These are phyloP conservation scores for Drosophila mauritiana DNA, from an alignment of 1,140 invertebrate genomes.

Conservation along the genomic window DNA sequence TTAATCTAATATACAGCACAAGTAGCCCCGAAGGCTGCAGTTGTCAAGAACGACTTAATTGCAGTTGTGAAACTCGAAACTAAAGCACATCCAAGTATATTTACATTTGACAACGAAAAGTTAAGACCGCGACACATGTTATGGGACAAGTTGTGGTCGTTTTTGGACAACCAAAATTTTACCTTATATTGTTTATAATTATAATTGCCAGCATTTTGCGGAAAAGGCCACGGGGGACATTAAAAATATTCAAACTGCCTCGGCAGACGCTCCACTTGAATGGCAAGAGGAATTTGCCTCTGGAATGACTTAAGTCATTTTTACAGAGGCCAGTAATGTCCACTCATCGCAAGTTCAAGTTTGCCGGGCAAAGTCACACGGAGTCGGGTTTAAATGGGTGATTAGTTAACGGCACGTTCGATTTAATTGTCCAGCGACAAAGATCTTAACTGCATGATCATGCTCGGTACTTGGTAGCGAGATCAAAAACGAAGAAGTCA, in stretches of 20 bases:
- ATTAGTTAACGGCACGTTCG: slow-evolving; percentile 66
- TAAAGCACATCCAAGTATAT: slow-evolving; percentile 30
- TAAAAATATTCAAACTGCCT: slow-evolving; percentile 58
- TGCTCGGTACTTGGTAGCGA: slow-evolving; percentile 27
- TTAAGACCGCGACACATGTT: slow-evolving; percentile 33
- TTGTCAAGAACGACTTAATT: slow-evolving; percentile 71
- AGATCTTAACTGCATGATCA: slow-evolving; percentile 45
- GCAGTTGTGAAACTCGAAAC: slow-evolving; percentile 45
- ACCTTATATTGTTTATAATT: slow-evolving; percentile 76
- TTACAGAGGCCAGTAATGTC: slow-evolving; percentile 17
- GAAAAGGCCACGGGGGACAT: slow-evolving; percentile 69
- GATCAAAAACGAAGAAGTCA: neutral
- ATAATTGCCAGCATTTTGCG: slow-evolving; percentile 66
- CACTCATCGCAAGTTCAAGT: slow-evolving; percentile 66
- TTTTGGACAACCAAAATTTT: slow-evolving; percentile 60
- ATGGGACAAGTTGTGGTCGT: slow-evolving; percentile 47
- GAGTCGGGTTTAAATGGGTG: slow-evolving; percentile 50
- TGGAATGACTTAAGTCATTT: slow-evolving; percentile 2
- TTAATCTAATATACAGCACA: slow-evolving; percentile 63
- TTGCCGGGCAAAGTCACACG: slow-evolving; percentile 24
- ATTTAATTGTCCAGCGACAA: slow-evolving; percentile 46
- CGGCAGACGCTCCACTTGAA: slow-evolving; percentile 39
- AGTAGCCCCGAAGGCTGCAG: slow-evolving; percentile 57
- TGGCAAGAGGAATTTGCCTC: slow-evolving; percentile 24
- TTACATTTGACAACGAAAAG: slow-evolving; percentile 32